Percentiles rank a stretch among this genome's conserved stretches.
phyloP scores from a whole-genome alignment of 2,797 vertebrate genomes.

The Buceros bicornis region DNA sequence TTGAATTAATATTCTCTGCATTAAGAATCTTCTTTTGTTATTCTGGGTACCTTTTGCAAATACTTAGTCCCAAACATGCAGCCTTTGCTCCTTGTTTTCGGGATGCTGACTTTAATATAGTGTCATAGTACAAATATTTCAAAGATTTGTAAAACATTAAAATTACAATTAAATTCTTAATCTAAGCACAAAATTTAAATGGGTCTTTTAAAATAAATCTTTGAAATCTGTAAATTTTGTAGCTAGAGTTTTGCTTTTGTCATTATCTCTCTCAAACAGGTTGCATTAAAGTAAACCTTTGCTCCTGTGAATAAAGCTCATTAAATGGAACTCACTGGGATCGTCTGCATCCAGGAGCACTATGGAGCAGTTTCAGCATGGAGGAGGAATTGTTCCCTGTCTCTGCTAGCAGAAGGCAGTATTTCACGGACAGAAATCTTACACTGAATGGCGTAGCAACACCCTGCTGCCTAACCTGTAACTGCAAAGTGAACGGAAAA shows the following conservation, averaged over 20 bases:
- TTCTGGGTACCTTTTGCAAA: not conserved
- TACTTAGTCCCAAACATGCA: not conserved
- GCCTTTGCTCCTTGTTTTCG: not conserved
- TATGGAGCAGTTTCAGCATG: conserved; percentile 71
- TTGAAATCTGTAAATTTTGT: not conserved
- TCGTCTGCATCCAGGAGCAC: conserved; percentile 37
- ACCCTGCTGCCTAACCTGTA: conserved; percentile 14
- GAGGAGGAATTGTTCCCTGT: not conserved
- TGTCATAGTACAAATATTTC: not conserved
- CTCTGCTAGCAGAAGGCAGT: not conserved
- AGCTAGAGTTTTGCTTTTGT: not conserved
- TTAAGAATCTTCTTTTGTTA: not conserved
- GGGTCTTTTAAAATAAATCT: not conserved
- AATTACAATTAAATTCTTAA: not conserved
- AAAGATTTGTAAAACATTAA: not conserved
- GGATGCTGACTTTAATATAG: not conserved
- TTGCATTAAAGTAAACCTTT: not conserved
- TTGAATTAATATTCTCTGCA: not conserved
- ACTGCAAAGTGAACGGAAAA: conserved; percentile 16
- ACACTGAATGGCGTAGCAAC: conserved; percentile 44
- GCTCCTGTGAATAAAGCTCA: conserved; percentile 55
- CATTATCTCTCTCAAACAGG: conserved; percentile 21
- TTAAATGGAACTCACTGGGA: conserved; percentile 81
- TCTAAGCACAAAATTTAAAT: not conserved
- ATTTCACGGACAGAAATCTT: conserved; percentile 42